Percentiles rank a stretch among this genome's conserved stretches.
These are phyloP conservation scores for Elaphurus davidianus DNA, from an alignment of 2,113 vertebrate genomes.

Conservation along the genomic window DNA sequence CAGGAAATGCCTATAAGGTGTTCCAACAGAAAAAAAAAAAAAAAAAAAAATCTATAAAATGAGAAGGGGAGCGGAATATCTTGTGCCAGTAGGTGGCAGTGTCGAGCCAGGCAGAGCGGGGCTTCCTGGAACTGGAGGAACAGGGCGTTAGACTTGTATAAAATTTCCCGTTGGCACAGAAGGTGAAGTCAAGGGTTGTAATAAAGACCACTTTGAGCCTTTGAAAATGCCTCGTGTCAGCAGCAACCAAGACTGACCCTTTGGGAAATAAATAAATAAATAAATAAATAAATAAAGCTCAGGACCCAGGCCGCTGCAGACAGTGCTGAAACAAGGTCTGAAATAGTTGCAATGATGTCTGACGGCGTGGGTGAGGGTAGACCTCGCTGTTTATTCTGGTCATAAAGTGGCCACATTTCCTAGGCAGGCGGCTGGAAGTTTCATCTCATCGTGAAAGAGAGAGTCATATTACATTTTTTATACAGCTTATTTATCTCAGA, in stretches of 20 bases:
- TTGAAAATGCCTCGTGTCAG: slow-evolving; percentile 32
- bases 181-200: slow-evolving; percentile 63
- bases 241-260: not conserved
- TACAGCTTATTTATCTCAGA: not conserved
- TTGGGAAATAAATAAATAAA: not conserved
- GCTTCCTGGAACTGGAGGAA: not conserved
- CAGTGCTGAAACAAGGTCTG: not conserved
- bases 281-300: not conserved
- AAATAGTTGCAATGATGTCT: not conserved
- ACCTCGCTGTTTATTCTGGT: not conserved
- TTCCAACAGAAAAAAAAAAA: not conserved
- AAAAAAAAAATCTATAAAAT: not conserved
- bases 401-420: not conserved
- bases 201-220: slow-evolving; percentile 30
- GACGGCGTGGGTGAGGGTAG: not conserved
- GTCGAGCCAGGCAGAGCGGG: fast-evolving
- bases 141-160: not conserved
- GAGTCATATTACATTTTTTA: fast-evolving
- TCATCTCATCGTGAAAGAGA: not conserved
- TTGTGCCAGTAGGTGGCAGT: slow-evolving; percentile 23
- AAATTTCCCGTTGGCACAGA: slow-evolving; percentile 30
- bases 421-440: not conserved
- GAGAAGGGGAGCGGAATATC: fast-evolving
- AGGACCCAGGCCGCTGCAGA: not conserved
- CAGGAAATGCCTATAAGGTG: not conserved